These are phyloP conservation scores for Macrotus californicus DNA, from an alignment of 2,113 vertebrate genomes.

Conservation along the genomic window DNA sequence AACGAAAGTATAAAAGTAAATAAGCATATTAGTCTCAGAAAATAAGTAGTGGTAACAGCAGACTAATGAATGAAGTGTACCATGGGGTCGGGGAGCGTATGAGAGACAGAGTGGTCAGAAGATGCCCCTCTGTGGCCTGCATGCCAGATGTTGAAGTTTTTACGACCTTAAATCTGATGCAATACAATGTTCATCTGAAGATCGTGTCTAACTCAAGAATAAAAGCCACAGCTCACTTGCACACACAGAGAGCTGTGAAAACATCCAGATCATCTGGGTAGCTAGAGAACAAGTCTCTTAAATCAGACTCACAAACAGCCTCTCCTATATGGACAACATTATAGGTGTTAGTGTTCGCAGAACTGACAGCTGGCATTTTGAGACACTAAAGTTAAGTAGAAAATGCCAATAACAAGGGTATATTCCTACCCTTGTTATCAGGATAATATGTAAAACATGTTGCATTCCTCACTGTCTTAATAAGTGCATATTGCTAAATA, in stretches of 20 bases:
- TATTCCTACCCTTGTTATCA: not conserved
- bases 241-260: not conserved
- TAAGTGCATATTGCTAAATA: not conserved
- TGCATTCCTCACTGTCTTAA: not conserved
- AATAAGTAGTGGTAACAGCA: not conserved
- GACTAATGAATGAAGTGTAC: rapidly evolving
- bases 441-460: not conserved
- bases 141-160: not conserved
- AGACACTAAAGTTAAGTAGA: not conserved
- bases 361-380: not conserved
- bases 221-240: not conserved
- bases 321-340: not conserved
- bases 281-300: not conserved
- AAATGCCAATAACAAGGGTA: not conserved
- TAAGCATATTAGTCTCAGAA: not conserved
- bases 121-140: not conserved
- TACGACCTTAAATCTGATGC: not conserved
- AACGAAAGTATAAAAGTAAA: not conserved
- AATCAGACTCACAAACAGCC: not conserved
- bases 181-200: not conserved
- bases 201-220: not conserved
- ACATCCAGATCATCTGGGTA: not conserved
- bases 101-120: not conserved
- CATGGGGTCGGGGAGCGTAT: rapidly evolving
- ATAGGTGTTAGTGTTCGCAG: not conserved